phyloP scores from a whole-genome alignment of 2,888 invertebrate genomes.

The Cephus sareptanus region DNA sequence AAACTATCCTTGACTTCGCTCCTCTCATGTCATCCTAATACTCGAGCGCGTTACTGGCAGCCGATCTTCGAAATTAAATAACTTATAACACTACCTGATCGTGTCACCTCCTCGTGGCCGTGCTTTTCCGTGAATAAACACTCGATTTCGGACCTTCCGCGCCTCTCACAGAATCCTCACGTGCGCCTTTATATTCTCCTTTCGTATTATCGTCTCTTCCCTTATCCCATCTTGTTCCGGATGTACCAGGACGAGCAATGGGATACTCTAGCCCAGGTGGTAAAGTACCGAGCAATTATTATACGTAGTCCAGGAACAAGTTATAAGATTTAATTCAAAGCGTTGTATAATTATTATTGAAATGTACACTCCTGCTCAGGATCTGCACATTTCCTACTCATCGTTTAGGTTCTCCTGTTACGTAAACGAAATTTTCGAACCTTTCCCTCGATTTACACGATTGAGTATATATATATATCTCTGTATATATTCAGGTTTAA shows the following conservation, averaged over 20 bases:
- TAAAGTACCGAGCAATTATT: not conserved
- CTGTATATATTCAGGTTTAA: not conserved
- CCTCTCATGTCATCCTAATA: conserved; percentile 9
- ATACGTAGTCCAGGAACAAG: not conserved
- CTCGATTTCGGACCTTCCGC: not conserved
- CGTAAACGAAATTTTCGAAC: conserved; percentile 8
- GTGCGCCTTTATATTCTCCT: not conserved
- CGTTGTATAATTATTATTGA: not conserved
- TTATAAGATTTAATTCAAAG: too few species aligned
- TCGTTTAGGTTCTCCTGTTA: not conserved
- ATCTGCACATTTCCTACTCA: not conserved
- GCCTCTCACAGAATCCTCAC: not conserved
- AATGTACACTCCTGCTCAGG: not conserved
- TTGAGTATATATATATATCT: not conserved
- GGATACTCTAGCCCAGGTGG: not conserved
- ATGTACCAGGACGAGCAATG: not conserved
- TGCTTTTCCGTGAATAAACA: conserved; percentile 1
- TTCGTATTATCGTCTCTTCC: not conserved
- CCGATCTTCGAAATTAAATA: conserved; percentile 20
- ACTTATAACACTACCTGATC: conserved; percentile 5
- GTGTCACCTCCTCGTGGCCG: conserved; percentile 6
- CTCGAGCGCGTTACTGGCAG: conserved; percentile 21
- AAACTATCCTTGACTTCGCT: not conserved
- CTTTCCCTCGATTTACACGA: conserved; percentile 13
- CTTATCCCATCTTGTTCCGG: not conserved